phyloP scores from a whole-genome alignment of 2,113 vertebrate genomes.

The Scortum barcoo region DNA sequence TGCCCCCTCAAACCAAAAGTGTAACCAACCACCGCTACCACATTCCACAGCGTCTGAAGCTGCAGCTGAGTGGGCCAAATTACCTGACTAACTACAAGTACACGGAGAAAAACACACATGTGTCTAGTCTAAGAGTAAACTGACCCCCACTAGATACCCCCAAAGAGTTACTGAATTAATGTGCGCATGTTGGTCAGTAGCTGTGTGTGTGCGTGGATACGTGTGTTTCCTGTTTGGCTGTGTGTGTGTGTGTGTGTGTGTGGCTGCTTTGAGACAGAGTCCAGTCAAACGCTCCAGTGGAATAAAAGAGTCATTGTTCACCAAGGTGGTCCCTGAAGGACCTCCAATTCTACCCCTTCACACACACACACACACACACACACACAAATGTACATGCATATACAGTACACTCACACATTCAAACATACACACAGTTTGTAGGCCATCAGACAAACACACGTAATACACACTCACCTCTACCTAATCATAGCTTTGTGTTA shows the following conservation, averaged over 20 bases:
- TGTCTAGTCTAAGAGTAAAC: conserved; percentile 55
- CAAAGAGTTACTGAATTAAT: conserved; percentile 62
- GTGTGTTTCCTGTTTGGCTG: conserved; percentile 56
- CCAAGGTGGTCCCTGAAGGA: conserved; percentile 84
- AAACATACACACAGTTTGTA: conserved; percentile 54
- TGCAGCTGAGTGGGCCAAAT: conserved; percentile 70
- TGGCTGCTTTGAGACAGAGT: conserved; percentile 60
- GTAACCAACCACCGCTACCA: conserved; percentile 43
- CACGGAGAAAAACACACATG: conserved; percentile 44
- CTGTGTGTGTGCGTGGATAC: conserved; percentile 8
- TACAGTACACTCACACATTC: conserved; percentile 37
- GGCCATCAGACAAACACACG: conserved; percentile 61
- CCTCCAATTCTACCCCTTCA: conserved; percentile 46
- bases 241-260: conserved; percentile 36
- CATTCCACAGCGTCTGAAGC: conserved; percentile 72
- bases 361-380: conserved; percentile 12
- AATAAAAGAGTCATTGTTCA: conserved; percentile 86
- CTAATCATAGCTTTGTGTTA: conserved; percentile 72
- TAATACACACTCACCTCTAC: conserved; percentile 51
- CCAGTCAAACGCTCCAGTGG: conserved; percentile 65
- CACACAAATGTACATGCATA: not conserved
- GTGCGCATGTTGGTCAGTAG: conserved; percentile 29
- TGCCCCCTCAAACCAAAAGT: conserved; percentile 48
- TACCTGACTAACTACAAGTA: conserved; percentile 65
- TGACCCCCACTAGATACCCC: conserved; percentile 60